Percentiles rank a stretch among this genome's conserved stretches.
Conservation (phyloP, 2,797 vertebrate genomes). For the Synaphobranchus kaupii region DNA sequence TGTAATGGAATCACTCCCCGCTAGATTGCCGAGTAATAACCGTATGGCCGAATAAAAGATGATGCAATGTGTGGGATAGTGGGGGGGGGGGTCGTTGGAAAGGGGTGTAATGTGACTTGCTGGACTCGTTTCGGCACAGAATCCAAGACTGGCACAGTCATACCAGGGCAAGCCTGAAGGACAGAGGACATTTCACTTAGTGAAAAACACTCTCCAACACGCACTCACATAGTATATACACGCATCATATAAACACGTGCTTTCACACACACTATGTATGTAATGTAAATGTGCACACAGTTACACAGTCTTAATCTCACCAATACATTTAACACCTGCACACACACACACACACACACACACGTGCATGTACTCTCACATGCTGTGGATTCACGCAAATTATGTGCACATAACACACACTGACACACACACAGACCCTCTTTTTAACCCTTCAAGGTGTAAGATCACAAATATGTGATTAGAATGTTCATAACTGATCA, state of each 20-base stretch:
- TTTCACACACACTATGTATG: too few species aligned
- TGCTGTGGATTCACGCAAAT: too few species aligned
- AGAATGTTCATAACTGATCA: too few species aligned
- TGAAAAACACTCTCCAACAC: not conserved
- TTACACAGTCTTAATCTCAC: too few species aligned
- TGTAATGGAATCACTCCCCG: not conserved
- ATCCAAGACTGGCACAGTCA: conserved; percentile 41
- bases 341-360: too few species aligned
- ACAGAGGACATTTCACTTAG: conserved; percentile 47
- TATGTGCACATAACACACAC: too few species aligned
- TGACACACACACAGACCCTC: too few species aligned
- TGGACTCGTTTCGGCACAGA: not conserved
- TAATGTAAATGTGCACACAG: too few species aligned
- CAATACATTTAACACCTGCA: too few species aligned
- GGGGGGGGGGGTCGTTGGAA: not conserved
- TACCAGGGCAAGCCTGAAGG: conserved; percentile 30
- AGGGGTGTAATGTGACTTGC: not conserved
- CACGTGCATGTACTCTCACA: too few species aligned
- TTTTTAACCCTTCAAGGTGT: too few species aligned
- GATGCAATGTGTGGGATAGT: conserved; percentile 11
- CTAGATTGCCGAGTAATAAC: not conserved
- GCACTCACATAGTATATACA: conserved; percentile 4
- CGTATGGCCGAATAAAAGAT: conserved; percentile 31
- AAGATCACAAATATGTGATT: too few species aligned
- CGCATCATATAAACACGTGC: not conserved